These are phyloP conservation scores for Calypte anna DNA, from an alignment of 2,113 vertebrate species.

Conservation along the genomic window DNA sequence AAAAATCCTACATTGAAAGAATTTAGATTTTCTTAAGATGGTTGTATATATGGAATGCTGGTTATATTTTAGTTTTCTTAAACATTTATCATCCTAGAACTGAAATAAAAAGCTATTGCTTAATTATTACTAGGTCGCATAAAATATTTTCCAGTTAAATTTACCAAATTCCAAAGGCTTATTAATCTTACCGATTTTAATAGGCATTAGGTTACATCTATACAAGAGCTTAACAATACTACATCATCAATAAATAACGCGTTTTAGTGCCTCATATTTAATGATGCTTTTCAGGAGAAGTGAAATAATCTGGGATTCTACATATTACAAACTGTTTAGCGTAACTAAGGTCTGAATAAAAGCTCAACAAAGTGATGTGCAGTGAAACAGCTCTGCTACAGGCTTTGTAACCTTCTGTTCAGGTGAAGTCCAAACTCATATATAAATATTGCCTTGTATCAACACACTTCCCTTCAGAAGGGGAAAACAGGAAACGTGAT, in stretches of 20 bases:
- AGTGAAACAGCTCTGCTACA: not conserved
- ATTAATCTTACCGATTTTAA: not conserved
- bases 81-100: not conserved
- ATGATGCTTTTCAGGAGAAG: not conserved
- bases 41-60: not conserved
- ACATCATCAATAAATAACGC: not conserved
- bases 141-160: not conserved
- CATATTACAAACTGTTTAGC: not conserved
- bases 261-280: not conserved
- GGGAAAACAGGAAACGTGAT: rapidly evolving
- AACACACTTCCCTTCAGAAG: not conserved
- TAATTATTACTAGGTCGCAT: not conserved
- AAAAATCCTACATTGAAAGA: not conserved
- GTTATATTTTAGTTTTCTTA: not conserved
- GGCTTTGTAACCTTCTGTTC: not conserved
- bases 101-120: not conserved
- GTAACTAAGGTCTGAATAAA: not conserved
- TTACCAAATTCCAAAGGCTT: not conserved
- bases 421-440: not conserved
- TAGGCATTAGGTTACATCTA: not conserved
- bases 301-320: not conserved
- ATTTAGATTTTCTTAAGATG: not conserved
- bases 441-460: too few relatives aligned
- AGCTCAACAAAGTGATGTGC: not conserved
- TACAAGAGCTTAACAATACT: not conserved